These are phyloP conservation scores for Achroia grisella DNA, from an alignment of 1,140 invertebrate species.

Conservation along the genomic window DNA sequence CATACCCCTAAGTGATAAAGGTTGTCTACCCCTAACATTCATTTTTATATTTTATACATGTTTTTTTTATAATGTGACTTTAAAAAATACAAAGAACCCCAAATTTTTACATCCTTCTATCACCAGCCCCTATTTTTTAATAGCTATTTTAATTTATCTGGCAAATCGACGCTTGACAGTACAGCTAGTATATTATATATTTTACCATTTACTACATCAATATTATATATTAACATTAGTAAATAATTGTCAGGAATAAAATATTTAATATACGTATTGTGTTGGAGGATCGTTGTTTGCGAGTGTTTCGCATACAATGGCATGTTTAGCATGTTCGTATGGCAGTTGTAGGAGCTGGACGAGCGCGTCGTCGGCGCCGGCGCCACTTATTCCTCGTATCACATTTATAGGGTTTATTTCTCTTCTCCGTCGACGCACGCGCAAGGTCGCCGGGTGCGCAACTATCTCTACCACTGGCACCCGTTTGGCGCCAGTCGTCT, in stretches of 20 bases:
- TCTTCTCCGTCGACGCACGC: constrained; percentile 46
- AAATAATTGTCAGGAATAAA: constrained; percentile 7
- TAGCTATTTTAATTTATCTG: too few relatives aligned
- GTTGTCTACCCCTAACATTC: too few relatives aligned
- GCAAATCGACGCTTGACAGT: too few relatives aligned
- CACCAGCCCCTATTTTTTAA: too few relatives aligned
- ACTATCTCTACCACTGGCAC: constrained; percentile 39
- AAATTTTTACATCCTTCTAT: too few relatives aligned
- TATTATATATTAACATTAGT: too few relatives aligned
- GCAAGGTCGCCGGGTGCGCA: constrained; percentile 62
- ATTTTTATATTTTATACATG: too few relatives aligned
- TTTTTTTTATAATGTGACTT: too few relatives aligned
- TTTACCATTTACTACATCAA: too few relatives aligned
- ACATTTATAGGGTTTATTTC: constrained; percentile 21
- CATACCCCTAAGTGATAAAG: too few relatives aligned
- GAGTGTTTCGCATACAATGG: constrained; percentile 24
- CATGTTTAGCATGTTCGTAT: constrained; percentile 28
- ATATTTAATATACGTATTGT: constrained; percentile 16
- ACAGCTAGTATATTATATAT: too few relatives aligned
- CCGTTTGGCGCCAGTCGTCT: constrained; percentile 16
- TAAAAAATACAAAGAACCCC: too few relatives aligned
- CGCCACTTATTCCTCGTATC: constrained; percentile 19
- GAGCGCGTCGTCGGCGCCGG: constrained; percentile 21
- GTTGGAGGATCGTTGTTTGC: constrained; percentile 4
- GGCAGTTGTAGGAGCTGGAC: not conserved